A percentile compares a stretch with the other conserved stretches of the same genome.
These are phyloP conservation scores for Gila robusta DNA, from an alignment of 2,797 vertebrate species.

Conservation along the genomic window DNA sequence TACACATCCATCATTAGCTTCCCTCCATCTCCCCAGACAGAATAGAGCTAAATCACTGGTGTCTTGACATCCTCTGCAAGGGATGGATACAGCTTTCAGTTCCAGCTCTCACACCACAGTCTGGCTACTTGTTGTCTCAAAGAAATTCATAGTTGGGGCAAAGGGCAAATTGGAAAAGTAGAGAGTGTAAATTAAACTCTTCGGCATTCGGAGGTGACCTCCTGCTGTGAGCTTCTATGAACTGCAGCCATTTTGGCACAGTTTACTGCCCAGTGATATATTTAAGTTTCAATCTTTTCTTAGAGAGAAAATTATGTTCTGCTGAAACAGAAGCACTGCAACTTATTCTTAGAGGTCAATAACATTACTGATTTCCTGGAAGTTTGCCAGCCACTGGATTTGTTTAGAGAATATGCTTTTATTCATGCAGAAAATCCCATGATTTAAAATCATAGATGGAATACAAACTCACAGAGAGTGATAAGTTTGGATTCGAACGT, in stretches of 20 bases:
- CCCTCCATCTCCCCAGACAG: neutral
- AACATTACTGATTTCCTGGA: conserved; percentile 8
- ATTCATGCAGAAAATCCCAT: conserved; percentile 30
- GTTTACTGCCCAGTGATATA: conserved; percentile 27
- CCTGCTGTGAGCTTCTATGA: conserved; percentile 26
- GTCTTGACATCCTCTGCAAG: conserved; percentile 13
- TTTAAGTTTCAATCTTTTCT: conserved; percentile 36
- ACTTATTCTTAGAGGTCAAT: conserved; percentile 38
- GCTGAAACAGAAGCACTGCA: conserved; percentile 4
- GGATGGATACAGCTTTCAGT: conserved; percentile 11
- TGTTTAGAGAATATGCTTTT: conserved; percentile 27
- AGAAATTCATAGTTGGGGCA: conserved; percentile 31
- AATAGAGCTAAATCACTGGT: conserved; percentile 37
- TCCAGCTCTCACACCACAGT: neutral
- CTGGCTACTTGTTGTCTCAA: conserved; percentile 8
- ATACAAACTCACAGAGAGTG: conserved; percentile 1
- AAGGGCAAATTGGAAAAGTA: conserved; percentile 40
- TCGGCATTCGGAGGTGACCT: conserved; percentile 31
- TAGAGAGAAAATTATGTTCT: conserved; percentile 26
- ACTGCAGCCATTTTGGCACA: conserved; percentile 37
- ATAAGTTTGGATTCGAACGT: conserved; percentile 2
- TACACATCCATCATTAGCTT: conserved; percentile 28
- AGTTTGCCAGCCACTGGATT: conserved; percentile 1
- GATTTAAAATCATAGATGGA: conserved; percentile 13
- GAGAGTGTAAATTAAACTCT: conserved; percentile 39